A percentile compares a stretch with the other conserved stretches of the same genome.
Evolutionary conservation across 2,797 vertebrate genomes (phyloP).

Genomic region (Dendrocincla tyrannina): DNA sequence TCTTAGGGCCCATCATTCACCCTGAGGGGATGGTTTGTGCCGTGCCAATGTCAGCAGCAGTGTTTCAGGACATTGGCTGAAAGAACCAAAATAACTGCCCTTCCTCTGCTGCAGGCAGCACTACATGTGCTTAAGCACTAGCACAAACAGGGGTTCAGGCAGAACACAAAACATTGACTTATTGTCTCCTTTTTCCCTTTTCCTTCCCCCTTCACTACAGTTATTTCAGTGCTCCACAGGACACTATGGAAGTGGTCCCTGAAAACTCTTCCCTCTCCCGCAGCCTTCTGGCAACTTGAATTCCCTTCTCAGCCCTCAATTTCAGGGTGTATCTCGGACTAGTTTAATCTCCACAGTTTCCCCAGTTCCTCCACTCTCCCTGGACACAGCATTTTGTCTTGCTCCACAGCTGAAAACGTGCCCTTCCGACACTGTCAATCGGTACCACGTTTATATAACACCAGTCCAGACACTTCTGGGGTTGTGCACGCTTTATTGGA

Average conservation of each 20-base stretch:
- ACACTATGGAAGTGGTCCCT: fast-evolving
- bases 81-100: not conserved
- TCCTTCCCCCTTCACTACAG: not conserved
- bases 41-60: not conserved
- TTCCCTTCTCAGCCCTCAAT: not conserved
- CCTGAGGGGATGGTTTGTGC: not conserved
- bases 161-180: not conserved
- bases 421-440: fast-evolving
- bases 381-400: not conserved
- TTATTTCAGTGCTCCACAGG: not conserved
- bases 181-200: not conserved
- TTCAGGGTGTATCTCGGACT: fast-evolving
- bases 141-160: not conserved
- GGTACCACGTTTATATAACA: not conserved
- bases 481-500: not conserved
- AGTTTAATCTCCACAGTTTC: fast-evolving
- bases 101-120: not conserved
- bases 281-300: not conserved
- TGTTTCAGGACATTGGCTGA: not conserved
- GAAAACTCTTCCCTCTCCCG: not conserved
- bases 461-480: not conserved
- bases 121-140: not conserved
- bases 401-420: not conserved
- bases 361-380: not conserved
- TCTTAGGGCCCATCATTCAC: not conserved